Percentiles rank a stretch among this genome's conserved stretches.
Conservation (phyloP, 2,113 vertebrate genomes). For the Recurvirostra avosetta region DNA sequence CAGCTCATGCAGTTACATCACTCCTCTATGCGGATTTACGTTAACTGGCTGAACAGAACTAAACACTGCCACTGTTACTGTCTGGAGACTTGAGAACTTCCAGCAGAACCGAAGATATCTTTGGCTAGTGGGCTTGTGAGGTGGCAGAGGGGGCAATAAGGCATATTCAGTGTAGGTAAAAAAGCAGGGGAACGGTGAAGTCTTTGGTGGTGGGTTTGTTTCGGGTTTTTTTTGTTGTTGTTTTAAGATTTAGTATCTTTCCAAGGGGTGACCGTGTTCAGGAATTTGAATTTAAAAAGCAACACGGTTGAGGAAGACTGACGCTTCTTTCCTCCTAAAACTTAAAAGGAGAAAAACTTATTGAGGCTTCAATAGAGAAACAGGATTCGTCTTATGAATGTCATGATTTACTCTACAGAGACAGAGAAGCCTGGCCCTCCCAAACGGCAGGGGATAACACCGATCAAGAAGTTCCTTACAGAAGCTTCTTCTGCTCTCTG, state of each 20-base stretch:
- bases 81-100: background rate
- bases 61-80: background rate
- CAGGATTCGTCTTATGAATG: background rate
- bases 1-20: background rate
- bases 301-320: background rate
- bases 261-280: background rate
- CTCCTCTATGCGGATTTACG: rapidly evolving
- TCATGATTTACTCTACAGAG: background rate
- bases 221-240: background rate
- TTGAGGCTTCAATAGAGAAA: background rate
- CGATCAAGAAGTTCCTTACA: background rate
- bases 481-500: background rate
- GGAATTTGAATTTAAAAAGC: background rate
- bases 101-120: background rate
- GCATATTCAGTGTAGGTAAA: background rate
- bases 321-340: background rate
- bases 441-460: background rate
- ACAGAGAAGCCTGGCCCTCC: background rate
- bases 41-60: background rate
- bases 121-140: background rate
- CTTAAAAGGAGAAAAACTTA: background rate
- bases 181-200: background rate
- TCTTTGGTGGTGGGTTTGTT: background rate
- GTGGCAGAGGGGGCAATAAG: background rate
- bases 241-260: background rate